Conservation (phyloP, 2,797 vertebrate genomes). For the Helarctos malayanus region DNA sequence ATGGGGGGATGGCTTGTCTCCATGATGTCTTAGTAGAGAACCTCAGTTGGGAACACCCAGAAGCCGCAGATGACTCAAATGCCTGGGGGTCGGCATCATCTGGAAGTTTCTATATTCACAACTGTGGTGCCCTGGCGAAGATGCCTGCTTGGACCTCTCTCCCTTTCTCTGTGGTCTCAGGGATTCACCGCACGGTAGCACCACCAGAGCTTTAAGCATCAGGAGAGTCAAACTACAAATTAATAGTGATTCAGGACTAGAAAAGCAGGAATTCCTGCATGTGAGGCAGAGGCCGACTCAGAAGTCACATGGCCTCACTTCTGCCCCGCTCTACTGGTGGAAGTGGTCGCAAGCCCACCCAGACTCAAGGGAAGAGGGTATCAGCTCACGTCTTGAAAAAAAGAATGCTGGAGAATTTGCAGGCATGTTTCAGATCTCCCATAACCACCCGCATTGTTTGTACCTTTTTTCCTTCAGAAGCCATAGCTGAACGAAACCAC, state of each 20-base stretch:
- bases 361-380: not conserved
- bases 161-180: not conserved
- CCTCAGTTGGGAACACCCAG: not conserved
- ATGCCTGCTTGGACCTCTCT: not conserved
- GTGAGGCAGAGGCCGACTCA: not conserved
- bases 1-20: not conserved
- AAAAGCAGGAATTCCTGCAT: not conserved
- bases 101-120: not conserved
- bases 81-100: not conserved
- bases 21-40: not conserved
- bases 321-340: no score
- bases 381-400: no score
- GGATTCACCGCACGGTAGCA: rapidly evolving
- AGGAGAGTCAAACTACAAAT: not conserved
- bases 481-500: not conserved
- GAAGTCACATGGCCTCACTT: rapidly evolving
- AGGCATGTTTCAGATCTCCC: not conserved
- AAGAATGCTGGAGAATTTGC: not conserved
- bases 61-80: not conserved
- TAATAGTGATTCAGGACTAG: not conserved
- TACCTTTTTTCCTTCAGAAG: not conserved
- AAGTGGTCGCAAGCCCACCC: not conserved
- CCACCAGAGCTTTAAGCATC: not conserved
- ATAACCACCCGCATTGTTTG: rapidly evolving
- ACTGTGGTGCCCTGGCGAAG: not conserved